phyloP scores from a whole-genome alignment of 2,797 vertebrate genomes.

The Anguilla megastoma region DNA sequence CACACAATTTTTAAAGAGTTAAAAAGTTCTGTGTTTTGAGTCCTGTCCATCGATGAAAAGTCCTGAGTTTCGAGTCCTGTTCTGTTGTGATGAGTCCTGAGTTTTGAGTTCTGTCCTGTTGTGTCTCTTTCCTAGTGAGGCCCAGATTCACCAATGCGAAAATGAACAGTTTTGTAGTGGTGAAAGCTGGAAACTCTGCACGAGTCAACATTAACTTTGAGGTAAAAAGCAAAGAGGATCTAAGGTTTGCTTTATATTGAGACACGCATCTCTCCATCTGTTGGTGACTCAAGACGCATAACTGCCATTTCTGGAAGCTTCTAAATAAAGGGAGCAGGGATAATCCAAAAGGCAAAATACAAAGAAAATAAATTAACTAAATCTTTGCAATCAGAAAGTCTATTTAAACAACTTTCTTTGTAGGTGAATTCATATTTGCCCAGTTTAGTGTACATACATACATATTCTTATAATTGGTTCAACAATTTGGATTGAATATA shows the following conservation, averaged over 20 bases:
- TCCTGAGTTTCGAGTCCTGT: background rate
- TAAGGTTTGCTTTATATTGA: background rate
- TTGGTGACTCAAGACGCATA: too few relatives aligned
- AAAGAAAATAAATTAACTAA: too few relatives aligned
- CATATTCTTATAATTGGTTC: too few relatives aligned
- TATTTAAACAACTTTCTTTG: background rate
- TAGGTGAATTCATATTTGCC: background rate
- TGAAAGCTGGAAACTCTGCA: slow-evolving; percentile 77
- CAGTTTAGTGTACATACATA: background rate
- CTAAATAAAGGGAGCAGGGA: too few relatives aligned
- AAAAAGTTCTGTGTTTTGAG: background rate
- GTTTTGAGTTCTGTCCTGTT: background rate
- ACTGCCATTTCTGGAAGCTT: background rate
- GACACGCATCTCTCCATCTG: background rate
- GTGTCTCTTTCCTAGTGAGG: slow-evolving; percentile 63
- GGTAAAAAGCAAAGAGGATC: slow-evolving; percentile 60
- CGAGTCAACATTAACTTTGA: slow-evolving; percentile 79
- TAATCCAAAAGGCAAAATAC: too few relatives aligned
- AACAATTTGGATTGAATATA: background rate
- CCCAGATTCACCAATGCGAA: slow-evolving; percentile 76
- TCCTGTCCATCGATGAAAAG: too few relatives aligned
- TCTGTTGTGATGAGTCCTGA: background rate
- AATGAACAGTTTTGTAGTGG: slow-evolving; percentile 71
- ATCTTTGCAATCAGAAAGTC: background rate
- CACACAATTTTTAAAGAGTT: background rate